Evolutionary conservation across 2,797 vertebrate species (phyloP), one percentile per base, ranked within the genome.

Genomic region (Sebastes alutus): DNA sequence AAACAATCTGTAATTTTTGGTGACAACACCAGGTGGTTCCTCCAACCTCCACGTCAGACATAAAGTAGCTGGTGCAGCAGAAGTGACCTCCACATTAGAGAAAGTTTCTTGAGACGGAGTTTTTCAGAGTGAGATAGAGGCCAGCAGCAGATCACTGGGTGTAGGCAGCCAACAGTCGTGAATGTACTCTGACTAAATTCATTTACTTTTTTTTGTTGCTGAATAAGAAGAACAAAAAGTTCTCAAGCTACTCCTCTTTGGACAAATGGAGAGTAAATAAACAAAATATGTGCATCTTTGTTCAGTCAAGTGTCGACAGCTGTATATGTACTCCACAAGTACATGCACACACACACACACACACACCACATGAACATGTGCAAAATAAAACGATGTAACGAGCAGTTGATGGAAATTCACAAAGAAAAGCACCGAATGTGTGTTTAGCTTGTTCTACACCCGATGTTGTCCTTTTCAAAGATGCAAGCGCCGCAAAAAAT

Each of bases 1-100:
- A 59, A 72, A 27, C 63, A 69, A 35, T 69, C 8, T 63, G 10
- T 68, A 25, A 69, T 68, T 70, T 60, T 68, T 60, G 20, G 32
- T 73, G 76, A 87, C 66, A 76, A 63, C 75, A 77, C 23, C 69
- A 82, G 79, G 72, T 76, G 75, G 56, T 75, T 83, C 33, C 38
- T 71, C 25, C 33, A 73, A 33, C 22, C 52, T n/a, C 64, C 27
- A 25, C 3, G 12, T 74, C 60, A 58, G 55, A 56, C 8, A 54
- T 46, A 38, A 60, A 30, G 4, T 13, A 9, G 23, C 22, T 25
- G 30, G 55, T 2, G 18, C 54, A 49, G 62, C 63, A 12, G 20
- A 22, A 9, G 60, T 64, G 35, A 78, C 77, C 30, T 59, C 13
- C 64, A 59, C 8, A 0, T 64, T 25, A 10, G 8, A 20, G 29